A percentile compares a stretch with the other conserved stretches of the same genome.
These are phyloP conservation scores for Miltochrista miniata DNA, from an alignment of 2,888 invertebrate genomes.

Conservation along the genomic window DNA sequence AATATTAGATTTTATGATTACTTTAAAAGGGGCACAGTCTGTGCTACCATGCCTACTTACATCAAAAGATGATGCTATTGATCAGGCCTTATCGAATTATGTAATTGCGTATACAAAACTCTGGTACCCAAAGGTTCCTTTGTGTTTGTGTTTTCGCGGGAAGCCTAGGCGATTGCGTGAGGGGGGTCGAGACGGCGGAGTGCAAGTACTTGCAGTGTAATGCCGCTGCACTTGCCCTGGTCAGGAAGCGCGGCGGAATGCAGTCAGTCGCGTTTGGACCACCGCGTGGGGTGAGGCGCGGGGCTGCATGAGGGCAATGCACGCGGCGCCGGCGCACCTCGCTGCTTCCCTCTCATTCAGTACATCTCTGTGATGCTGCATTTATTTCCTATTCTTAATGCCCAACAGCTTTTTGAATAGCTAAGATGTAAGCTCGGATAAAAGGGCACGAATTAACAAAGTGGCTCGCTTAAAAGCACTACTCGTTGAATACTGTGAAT, in stretches of 20 bases:
- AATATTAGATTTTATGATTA: constrained; percentile 72
- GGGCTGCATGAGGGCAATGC: constrained; percentile 69
- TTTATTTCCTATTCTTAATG: constrained; percentile 62
- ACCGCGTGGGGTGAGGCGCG: constrained; percentile 50
- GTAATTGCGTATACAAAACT: constrained; percentile 44
- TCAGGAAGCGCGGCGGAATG: constrained; percentile 83
- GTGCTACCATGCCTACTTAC: constrained; percentile 39
- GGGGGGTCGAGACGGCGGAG: constrained; percentile 9
- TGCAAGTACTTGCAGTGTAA: constrained; percentile 73
- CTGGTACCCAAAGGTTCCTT: constrained; percentile 47
- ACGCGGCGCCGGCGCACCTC: constrained; percentile 74
- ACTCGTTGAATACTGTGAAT: constrained; percentile 39
- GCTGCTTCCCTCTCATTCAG: constrained; percentile 71
- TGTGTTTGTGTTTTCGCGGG: constrained; percentile 46
- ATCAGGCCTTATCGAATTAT: constrained; percentile 58
- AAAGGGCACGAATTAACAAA: constrained; percentile 26
- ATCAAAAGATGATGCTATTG: constrained; percentile 55
- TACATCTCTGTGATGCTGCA: constrained; percentile 61
- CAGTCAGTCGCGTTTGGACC: constrained; percentile 80
- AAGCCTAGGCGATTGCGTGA: constrained; percentile 48
- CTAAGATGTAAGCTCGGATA: constrained; percentile 14
- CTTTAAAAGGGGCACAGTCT: constrained; percentile 61
- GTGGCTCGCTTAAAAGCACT: constrained; percentile 22
- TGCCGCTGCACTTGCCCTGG: constrained; percentile 80
- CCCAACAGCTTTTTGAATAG: constrained; percentile 24